phyloP scores from a whole-genome alignment of 2,113 vertebrate species.

The Sinocyclocheilus maitianheensis region DNA sequence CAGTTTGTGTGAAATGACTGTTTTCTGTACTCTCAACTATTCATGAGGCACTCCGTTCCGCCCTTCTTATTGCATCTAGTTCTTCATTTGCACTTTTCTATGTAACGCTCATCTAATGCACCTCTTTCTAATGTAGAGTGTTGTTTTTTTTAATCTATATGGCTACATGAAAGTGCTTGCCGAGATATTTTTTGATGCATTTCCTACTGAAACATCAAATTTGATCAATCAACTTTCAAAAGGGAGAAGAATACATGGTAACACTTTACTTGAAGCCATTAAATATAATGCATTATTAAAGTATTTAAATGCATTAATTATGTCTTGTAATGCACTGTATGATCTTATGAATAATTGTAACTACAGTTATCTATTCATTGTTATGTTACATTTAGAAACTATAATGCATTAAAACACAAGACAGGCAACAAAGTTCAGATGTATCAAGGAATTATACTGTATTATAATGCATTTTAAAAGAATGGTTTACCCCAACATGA shows the following conservation, averaged over 20 bases:
- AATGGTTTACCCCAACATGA: too few relatives aligned
- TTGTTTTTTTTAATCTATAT: background rate
- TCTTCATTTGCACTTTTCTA: slow-evolving; percentile 7
- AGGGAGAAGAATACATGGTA: background rate
- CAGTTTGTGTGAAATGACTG: slow-evolving; percentile 8
- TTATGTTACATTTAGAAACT: background rate
- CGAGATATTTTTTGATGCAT: background rate
- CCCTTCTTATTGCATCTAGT: background rate
- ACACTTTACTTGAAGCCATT: background rate
- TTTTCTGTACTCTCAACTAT: slow-evolving; percentile 20
- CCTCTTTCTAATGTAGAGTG: background rate
- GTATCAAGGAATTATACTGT: background rate
- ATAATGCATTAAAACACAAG: background rate
- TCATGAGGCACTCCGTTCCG: background rate
- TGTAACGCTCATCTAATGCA: background rate
- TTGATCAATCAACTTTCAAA: background rate
- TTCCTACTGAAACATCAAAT: background rate
- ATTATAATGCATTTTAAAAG: background rate
- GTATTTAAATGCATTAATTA: background rate
- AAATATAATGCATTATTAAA: background rate
- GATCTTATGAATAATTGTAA: background rate
- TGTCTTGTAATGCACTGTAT: background rate
- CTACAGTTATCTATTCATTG: too few relatives aligned
- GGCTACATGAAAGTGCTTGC: background rate
- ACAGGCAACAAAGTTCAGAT: background rate